These are phyloP conservation scores for Balaenoptera acutorostrata DNA, from an alignment of 2,113 vertebrate species.

Conservation along the genomic window DNA sequence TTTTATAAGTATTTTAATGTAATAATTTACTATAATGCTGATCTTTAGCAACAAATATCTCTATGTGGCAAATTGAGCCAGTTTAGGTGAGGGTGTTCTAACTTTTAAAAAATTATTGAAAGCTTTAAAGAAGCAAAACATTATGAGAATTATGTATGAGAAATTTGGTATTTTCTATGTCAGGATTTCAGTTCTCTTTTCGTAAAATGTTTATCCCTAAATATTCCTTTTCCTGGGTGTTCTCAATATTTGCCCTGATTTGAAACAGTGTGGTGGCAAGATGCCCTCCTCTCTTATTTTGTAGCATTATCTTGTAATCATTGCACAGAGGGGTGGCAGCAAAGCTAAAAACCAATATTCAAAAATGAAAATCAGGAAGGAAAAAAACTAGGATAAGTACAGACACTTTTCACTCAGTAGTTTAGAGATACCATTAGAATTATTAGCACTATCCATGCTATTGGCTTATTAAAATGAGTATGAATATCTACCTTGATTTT, in stretches of 20 bases:
- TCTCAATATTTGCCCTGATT: background rate
- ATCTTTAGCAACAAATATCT: background rate
- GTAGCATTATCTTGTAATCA: background rate
- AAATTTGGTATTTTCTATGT: background rate
- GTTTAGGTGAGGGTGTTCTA: background rate
- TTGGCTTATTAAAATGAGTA: background rate
- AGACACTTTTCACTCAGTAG: background rate
- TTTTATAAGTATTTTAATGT: background rate
- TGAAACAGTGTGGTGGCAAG: background rate
- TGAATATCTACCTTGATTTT: rapidly evolving
- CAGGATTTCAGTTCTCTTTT: background rate
- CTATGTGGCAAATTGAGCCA: background rate
- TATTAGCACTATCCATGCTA: background rate
- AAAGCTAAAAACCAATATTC: background rate
- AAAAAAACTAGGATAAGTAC: background rate
- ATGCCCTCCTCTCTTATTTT: background rate
- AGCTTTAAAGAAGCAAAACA: background rate
- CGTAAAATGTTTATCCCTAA: background rate
- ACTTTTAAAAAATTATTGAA: background rate
- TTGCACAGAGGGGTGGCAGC: background rate
- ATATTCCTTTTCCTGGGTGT: background rate
- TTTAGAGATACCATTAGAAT: background rate
- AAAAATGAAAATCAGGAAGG: background rate
- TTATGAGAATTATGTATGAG: background rate
- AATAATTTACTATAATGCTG: background rate